Evolutionary conservation across 2,113 vertebrate species (phyloP), one percentile per base, ranked within the genome.

Genomic region (human (Homo sapiens)): DNA sequence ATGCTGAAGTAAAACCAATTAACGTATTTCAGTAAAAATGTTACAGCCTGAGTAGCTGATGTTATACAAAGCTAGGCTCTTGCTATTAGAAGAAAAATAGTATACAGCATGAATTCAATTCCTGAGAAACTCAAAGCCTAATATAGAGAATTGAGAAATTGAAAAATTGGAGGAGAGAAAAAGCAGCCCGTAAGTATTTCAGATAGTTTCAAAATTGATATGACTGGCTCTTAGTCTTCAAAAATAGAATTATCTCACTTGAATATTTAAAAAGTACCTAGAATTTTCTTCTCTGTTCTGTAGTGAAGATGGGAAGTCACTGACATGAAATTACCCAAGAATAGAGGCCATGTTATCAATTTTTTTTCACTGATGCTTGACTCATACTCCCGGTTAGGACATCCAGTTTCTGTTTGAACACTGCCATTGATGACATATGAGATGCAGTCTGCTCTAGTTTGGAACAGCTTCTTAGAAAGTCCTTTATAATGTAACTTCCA

Each of bases 21-120:
- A 88, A 86, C 94, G 17, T 80, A 75, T 80, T 84, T 55, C 78
- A 70, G 40, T 96, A 91, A 96, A 97, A 90, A 68, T 64, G 48
- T 64, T 93, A 27, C 8, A 23, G 40, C 50, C 35, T 76, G 57
- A 90, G 43, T 80, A 72, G 95, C 48, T 78, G 55, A 43, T 94
- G 22, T 79, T 84, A 85, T 23, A 43, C 18, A 93, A 94, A 89
- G 38, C 35, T 76, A 73, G 79, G 55, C 23, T 93, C 17, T 87
- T 96, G 59, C 73, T 86, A 25, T 81, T 55, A 43, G 50, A 85
- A 87, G 66, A 93, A 96, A 97, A 95, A 80, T 61, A n/a, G 32
- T 72, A 16, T 70, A 13, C 45, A 90, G 50, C 55, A 61, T 23
- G 27, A 72, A 52, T 55, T 93, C 22, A 92, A 75, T 70, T 85